A percentile compares a stretch with the other conserved stretches of the same genome.
Evolutionary conservation across 1,140 invertebrate species (phyloP).

Genomic region (Hycleus phaleratus): DNA sequence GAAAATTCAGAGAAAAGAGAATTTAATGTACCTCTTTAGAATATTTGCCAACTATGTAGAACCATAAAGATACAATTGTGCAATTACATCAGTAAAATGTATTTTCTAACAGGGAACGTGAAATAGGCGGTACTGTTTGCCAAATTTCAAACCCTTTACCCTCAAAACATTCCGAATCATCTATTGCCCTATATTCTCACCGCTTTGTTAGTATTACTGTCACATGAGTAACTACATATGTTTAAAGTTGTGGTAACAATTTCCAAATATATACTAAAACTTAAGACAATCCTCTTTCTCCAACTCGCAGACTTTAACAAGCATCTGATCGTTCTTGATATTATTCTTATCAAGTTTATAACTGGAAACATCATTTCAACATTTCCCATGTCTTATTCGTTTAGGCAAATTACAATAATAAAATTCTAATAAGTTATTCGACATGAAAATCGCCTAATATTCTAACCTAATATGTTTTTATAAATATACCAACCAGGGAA

Average conservation of each 20-base stretch:
- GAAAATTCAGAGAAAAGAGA: conserved; percentile 18
- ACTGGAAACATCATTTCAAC: no score
- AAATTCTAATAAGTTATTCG: no score
- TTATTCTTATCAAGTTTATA: no score
- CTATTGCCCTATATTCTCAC: conserved; percentile 5
- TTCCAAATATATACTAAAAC: conserved; percentile 10
- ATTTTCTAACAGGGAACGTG: conserved; percentile 13
- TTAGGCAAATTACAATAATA: no score
- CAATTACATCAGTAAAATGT: conserved; percentile 12
- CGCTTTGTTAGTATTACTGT: conserved; percentile 11
- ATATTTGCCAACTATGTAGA: conserved; percentile 17
- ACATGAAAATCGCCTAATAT: no score
- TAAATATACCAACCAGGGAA: no score
- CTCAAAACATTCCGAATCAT: conserved; percentile 7
- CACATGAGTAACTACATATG: neutral
- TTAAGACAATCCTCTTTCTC: conserved; percentile 6
- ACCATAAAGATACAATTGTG: conserved; percentile 15
- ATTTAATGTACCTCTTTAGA: conserved; percentile 21
- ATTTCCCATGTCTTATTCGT: no score
- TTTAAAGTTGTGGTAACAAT: no score
- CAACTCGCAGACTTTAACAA: neutral
- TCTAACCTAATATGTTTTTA: no score
- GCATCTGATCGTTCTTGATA: neutral
- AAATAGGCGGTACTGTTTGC: conserved; percentile 8
- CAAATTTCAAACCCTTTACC: conserved; percentile 7